Evolutionary conservation across 2,113 vertebrate species (phyloP).

Genomic region (Canis aureus): DNA sequence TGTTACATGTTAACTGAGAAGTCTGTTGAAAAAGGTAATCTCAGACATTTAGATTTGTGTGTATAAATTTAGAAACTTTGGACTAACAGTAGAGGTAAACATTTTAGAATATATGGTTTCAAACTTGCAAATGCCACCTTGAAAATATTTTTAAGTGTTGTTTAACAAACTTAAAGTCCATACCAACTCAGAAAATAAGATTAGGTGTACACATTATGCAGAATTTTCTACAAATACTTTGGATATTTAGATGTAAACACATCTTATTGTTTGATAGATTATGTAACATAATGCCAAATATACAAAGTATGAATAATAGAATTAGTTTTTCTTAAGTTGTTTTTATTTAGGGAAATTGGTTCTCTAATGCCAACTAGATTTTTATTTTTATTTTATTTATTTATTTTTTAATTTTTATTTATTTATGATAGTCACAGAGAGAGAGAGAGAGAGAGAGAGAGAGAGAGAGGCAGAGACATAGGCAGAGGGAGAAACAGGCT

Average conservation of each 20-base stretch:
- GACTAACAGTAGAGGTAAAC: background rate
- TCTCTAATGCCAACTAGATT: background rate
- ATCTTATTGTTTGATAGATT: conserved; percentile 3
- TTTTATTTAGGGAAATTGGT: conserved; percentile 13
- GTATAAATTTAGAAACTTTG: conserved; percentile 47
- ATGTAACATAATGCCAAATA: conserved; percentile 27
- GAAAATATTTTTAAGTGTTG: too few relatives aligned
- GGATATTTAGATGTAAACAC: background rate
- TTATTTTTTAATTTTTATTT: too few relatives aligned
- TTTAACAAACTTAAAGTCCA: background rate
- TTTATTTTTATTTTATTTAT: background rate
- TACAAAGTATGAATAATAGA: background rate
- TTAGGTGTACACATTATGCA: background rate
- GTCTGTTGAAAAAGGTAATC: background rate
- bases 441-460: too few relatives aligned
- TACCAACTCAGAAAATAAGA: background rate
- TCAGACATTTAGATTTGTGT: conserved; percentile 18
- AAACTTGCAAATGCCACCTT: background rate
- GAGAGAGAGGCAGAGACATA: too few relatives aligned
- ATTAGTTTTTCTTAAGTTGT: conserved; percentile 29
- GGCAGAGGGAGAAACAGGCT: too few relatives aligned
- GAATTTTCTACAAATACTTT: conserved; percentile 30
- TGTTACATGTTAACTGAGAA: background rate
- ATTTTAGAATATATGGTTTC: conserved; percentile 13
- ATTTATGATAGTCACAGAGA: too few relatives aligned